Conservation (phyloP, 2,888 invertebrate species). For the Amphipoea oculea region DNA sequence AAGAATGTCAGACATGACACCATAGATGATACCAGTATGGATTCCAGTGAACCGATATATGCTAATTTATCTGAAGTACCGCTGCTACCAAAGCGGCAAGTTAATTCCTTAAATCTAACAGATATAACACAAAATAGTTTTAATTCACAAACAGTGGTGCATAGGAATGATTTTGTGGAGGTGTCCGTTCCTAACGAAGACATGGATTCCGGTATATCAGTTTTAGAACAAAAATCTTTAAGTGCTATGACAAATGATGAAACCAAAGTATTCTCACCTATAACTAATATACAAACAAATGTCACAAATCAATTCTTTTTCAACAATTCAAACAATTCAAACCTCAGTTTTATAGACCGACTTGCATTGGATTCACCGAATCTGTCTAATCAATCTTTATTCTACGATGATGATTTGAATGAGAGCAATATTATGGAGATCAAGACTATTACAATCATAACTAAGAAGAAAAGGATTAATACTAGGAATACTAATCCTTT, state of each 20-base stretch:
- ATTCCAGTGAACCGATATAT: slow-evolving; percentile 77
- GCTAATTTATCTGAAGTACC: slow-evolving; percentile 73
- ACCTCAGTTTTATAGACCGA: slow-evolving; percentile 87
- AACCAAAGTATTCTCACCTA: slow-evolving; percentile 65
- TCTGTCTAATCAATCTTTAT: slow-evolving; percentile 83
- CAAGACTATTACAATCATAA: slow-evolving; percentile 88
- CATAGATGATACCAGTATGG: slow-evolving; percentile 23
- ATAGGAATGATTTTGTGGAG: slow-evolving; percentile 56
- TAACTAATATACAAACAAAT: slow-evolving; percentile 81
- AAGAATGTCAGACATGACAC: slow-evolving; percentile 74
- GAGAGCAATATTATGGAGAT: slow-evolving; percentile 90
- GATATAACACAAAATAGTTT: slow-evolving; percentile 29
- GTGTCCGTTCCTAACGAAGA: slow-evolving; percentile 66
- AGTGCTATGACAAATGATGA: slow-evolving; percentile 59
- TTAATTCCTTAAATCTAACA: slow-evolving; percentile 39
- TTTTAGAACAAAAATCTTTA: slow-evolving; percentile 79
- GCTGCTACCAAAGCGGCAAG: neutral
- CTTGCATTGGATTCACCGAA: slow-evolving; percentile 85
- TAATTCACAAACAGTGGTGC: slow-evolving; percentile 27
- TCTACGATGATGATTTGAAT: slow-evolving; percentile 87
- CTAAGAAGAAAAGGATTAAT: slow-evolving; percentile 81
- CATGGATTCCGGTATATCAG: slow-evolving; percentile 73
- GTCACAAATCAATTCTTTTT: slow-evolving; percentile 82
- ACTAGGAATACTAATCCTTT: slow-evolving; percentile 87
- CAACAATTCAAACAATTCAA: slow-evolving; percentile 82